These are phyloP conservation scores for Hyperoplus lanceolatus DNA, from an alignment of 2,797 vertebrate species.

Conservation along the genomic window DNA sequence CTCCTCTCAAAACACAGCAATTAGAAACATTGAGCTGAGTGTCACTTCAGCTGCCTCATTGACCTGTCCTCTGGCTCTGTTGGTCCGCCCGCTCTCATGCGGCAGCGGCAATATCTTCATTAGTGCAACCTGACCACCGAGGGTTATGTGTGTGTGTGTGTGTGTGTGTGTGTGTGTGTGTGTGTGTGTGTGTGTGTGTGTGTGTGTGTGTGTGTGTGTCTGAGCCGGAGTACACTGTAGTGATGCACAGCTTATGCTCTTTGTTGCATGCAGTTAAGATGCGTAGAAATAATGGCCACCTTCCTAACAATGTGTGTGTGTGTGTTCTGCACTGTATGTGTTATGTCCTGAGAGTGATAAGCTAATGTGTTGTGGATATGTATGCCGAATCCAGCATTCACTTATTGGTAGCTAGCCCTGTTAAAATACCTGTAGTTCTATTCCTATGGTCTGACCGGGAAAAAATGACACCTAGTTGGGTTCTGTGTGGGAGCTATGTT, in stretches of 20 bases:
- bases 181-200: too few species aligned
- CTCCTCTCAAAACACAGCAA: slow-evolving; percentile 60
- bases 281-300: slow-evolving; percentile 9
- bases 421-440: background rate
- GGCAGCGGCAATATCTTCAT: slow-evolving; percentile 52
- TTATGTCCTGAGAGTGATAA: background rate
- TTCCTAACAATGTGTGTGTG: slow-evolving; percentile 10
- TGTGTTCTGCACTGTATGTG: background rate
- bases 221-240: background rate
- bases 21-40: slow-evolving; percentile 61
- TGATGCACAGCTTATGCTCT: slow-evolving; percentile 19
- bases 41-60: slow-evolving; percentile 62
- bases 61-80: slow-evolving; percentile 63
- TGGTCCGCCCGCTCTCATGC: slow-evolving; percentile 16
- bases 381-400: slow-evolving; percentile 5
- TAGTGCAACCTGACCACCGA: slow-evolving; percentile 45
- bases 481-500: background rate
- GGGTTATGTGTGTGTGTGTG: too few species aligned
- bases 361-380: background rate
- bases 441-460: slow-evolving; percentile 7
- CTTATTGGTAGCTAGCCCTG: background rate
- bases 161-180: too few species aligned
- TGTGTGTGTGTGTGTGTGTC: background rate
- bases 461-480: background rate
- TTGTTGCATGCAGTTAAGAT: slow-evolving; percentile 1